Evolutionary conservation across 2,797 vertebrate species (phyloP), one percentile per base, ranked within the genome.

Genomic region (Euphonia xanthogaster): DNA sequence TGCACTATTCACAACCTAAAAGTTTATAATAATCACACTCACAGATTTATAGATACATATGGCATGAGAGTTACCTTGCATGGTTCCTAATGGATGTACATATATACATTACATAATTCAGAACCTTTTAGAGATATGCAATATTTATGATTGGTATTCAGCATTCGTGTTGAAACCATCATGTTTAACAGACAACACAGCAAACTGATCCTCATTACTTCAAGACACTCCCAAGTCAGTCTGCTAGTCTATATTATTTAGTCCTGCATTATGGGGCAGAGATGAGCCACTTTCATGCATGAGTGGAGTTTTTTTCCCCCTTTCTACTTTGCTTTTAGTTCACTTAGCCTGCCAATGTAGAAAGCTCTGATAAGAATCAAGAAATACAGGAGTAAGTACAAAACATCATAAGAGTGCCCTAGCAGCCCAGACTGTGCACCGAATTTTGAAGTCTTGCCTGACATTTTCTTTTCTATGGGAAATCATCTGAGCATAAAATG

Each of bases 401-500:
- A 67, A 90, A 71, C 1, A 5, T 21, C 3, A 0, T 10, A 75
- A 74, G 44, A 10, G 35, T 57, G 40, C 40, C 75, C 53, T 55
- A 53, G 67, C n/a, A 93, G 30, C 28, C 42, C 23, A 51, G 39
- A 48, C 8, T 8, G 35, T 19, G 27, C 47, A 65, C 10, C 8
- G 13, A 81, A 83, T 51, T 25, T 68, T 86, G 12, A n/a, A 89
- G 40, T 48, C 67, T 62, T 89, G 60, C 24, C 53, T 65, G 71
- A 87, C 44, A 31, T 80, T 74, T 88, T 51, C 30, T 55, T 71
- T 86, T 63, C 71, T 55, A 65, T 21, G 40, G 33, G 15, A 95
- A 96, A 70, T 74, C 70, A 83, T 42, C 57, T 67, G 28, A 95
- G 55, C 82, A 88, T 88, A 88, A 95, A 88, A 91, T 8, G 19